These are phyloP conservation scores for Luehdorfia chinensis DNA, from an alignment of 1,140 invertebrate species.

Conservation along the genomic window DNA sequence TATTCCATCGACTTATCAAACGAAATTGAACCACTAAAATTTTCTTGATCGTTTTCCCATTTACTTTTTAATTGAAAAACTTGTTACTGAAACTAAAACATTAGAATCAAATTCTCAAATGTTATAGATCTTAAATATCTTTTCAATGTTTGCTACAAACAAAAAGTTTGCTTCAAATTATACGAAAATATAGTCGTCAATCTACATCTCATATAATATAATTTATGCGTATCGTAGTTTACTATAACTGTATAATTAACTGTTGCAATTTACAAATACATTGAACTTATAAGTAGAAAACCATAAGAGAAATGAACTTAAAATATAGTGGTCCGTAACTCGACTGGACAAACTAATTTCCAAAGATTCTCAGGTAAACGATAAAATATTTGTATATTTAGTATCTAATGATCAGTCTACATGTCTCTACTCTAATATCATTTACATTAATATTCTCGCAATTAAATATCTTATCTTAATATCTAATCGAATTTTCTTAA, in stretches of 20 bases:
- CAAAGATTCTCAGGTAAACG: not conserved
- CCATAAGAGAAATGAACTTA: not conserved
- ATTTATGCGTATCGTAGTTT: too few species aligned
- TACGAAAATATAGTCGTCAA: too few species aligned
- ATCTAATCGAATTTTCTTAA: conserved; percentile 38
- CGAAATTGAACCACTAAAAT: conserved; percentile 23
- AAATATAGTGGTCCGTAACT: not conserved
- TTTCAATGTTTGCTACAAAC: too few species aligned
- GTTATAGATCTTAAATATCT: too few species aligned
- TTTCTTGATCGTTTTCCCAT: conserved; percentile 1
- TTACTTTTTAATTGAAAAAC: too few species aligned
- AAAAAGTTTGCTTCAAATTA: too few species aligned
- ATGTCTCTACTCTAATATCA: conserved; percentile 8
- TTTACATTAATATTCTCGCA: conserved; percentile 10
- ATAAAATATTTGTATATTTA: conserved; percentile 3
- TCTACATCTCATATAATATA: too few species aligned
- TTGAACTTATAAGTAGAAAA: not conserved
- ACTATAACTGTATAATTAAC: too few species aligned
- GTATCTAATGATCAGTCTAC: conserved; percentile 1
- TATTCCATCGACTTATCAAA: conserved; percentile 53
- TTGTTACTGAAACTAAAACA: too few species aligned
- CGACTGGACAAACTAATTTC: not conserved
- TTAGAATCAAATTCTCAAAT: too few species aligned
- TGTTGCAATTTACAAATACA: too few species aligned
- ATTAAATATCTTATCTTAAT: conserved; percentile 16